A percentile compares a stretch with the other conserved stretches of the same genome.
These are phyloP conservation scores for Picathartes gymnocephalus DNA, from an alignment of 2,113 vertebrate genomes.

Conservation along the genomic window DNA sequence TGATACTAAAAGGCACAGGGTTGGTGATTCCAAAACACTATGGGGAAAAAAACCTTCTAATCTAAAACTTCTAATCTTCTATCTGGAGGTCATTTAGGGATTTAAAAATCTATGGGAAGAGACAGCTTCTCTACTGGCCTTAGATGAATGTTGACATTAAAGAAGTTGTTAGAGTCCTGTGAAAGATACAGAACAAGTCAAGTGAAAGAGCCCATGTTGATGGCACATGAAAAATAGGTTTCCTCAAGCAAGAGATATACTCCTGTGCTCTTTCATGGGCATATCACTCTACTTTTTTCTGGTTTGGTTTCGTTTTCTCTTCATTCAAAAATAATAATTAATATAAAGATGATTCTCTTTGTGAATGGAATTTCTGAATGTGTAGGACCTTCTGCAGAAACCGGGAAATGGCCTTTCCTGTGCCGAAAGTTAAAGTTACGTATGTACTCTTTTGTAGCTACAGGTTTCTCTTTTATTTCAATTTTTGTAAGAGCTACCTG, in stretches of 20 bases:
- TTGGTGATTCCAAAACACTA: not conserved
- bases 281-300: not conserved
- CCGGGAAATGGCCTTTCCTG: not conserved
- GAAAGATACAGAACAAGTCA: constrained; percentile 26
- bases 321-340: not conserved
- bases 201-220: constrained; percentile 12
- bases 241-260: not conserved
- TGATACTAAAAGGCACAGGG: not conserved
- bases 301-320: not conserved
- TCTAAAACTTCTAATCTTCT: too few relatives aligned
- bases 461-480: not conserved
- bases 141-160: constrained; percentile 18
- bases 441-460: not conserved
- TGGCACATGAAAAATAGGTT: not conserved
- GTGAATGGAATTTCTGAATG: not conserved
- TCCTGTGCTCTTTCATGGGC: not conserved
- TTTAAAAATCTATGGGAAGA: not conserved
- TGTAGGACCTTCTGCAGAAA: not conserved
- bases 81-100: not conserved
- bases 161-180: not conserved
- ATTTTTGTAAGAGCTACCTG: not conserved
- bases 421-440: not conserved
- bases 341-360: not conserved
- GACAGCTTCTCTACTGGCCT: not conserved
- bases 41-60: not conserved